Evolutionary conservation across 2,113 vertebrate genomes (phyloP).

Genomic region (Hepsetus odoe): DNA sequence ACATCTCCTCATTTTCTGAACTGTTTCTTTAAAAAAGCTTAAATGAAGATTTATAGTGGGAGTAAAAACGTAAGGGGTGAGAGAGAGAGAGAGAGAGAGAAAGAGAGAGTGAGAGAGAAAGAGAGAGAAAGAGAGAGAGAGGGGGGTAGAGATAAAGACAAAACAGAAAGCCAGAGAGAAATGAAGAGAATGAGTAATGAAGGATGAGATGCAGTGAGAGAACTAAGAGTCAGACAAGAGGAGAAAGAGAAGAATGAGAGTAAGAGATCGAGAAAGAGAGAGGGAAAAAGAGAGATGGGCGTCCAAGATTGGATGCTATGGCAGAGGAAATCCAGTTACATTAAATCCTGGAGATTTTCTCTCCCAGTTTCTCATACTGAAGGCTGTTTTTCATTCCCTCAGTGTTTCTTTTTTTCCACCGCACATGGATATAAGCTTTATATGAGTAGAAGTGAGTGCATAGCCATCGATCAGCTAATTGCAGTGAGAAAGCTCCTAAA

Average conservation of each 20-base stretch:
- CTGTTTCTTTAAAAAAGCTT: no score
- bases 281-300: slow-evolving; percentile 15
- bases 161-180: not conserved
- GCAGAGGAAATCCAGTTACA: slow-evolving; percentile 34
- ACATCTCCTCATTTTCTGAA: no score
- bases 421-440: slow-evolving; percentile 25
- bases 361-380: slow-evolving; percentile 5
- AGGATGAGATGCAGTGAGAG: not conserved
- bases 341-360: not conserved
- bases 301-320: slow-evolving; percentile 14
- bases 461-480: slow-evolving; percentile 9
- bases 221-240: not conserved
- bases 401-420: slow-evolving; percentile 7
- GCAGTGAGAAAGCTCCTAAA: slow-evolving; percentile 1
- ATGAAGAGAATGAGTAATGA: not conserved
- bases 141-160: no score
- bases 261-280: slow-evolving; percentile 21
- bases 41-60: no score
- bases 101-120: not conserved
- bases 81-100: slow-evolving; percentile 3
- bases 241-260: not conserved
- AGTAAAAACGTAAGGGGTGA: not conserved
- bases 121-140: not conserved
- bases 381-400: slow-evolving; percentile 1
- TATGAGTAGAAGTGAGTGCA: slow-evolving; percentile 6